Evolutionary conservation across 2,113 vertebrate genomes (phyloP).

Genomic region (Lanius collurio): DNA sequence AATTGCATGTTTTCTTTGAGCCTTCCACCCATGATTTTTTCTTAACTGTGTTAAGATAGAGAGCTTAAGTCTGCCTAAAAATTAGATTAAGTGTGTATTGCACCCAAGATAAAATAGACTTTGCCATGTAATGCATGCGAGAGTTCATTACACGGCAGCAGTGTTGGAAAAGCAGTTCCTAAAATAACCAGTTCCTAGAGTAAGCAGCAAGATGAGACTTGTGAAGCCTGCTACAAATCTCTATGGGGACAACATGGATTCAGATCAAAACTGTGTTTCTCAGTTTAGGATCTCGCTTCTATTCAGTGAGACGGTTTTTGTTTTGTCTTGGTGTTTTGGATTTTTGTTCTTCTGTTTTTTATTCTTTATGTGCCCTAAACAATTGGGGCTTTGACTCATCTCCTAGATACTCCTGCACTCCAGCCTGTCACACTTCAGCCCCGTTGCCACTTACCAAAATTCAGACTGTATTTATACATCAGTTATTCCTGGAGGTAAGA

Average conservation of each 20-base stretch:
- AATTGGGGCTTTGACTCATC: background rate
- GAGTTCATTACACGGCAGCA: background rate
- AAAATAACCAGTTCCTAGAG: constrained; percentile 14
- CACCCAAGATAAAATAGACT: background rate
- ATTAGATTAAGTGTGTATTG: background rate
- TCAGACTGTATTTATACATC: background rate
- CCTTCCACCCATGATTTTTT: background rate
- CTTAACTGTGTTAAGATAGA: background rate
- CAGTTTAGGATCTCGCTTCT: background rate
- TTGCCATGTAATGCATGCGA: rapidly evolving
- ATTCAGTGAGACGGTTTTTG: background rate
- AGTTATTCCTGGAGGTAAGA: background rate
- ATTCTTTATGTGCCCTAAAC: background rate
- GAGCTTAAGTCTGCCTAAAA: background rate
- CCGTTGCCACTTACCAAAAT: background rate
- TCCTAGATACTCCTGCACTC: background rate
- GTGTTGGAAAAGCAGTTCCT: background rate
- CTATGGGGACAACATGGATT: background rate
- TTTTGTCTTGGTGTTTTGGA: background rate
- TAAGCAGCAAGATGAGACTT: background rate
- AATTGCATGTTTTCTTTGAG: background rate
- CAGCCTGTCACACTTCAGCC: background rate
- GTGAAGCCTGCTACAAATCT: background rate
- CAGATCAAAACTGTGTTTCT: background rate
- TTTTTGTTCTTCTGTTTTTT: background rate